phyloP scores from a whole-genome alignment of 2,113 vertebrate genomes.

The Burhinus oedicnemus region DNA sequence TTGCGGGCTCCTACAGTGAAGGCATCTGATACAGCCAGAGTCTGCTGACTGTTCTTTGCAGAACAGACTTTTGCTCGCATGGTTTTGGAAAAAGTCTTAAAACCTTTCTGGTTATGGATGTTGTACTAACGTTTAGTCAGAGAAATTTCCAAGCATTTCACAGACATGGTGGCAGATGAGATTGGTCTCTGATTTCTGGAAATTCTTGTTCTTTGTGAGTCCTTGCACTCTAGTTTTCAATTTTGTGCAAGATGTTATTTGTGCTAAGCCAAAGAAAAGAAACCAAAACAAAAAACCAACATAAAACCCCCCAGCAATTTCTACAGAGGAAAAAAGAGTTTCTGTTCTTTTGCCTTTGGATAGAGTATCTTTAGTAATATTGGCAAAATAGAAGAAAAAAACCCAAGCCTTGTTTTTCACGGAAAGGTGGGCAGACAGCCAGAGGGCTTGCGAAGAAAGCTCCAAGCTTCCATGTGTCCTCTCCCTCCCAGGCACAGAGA shows the following conservation, averaged over 20 bases:
- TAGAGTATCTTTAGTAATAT: neutral
- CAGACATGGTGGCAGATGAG: neutral
- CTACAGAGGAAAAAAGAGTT: neutral
- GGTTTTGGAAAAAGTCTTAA: neutral
- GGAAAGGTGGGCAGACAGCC: neutral
- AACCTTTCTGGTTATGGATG: neutral
- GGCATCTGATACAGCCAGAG: neutral
- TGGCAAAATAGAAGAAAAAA: neutral
- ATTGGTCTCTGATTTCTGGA: neutral
- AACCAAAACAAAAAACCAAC: too few relatives aligned
- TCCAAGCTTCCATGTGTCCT: neutral
- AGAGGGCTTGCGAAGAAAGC: neutral
- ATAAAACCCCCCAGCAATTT: neutral
- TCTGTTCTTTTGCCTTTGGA: neutral
- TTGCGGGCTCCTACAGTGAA: neutral
- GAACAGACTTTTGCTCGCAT: accelerated
- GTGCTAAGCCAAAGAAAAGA: neutral
- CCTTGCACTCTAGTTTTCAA: neutral
- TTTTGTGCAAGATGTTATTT: neutral
- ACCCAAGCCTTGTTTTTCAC: neutral
- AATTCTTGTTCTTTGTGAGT: neutral
- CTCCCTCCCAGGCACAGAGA: neutral
- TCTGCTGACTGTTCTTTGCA: too few relatives aligned
- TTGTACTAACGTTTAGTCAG: neutral
- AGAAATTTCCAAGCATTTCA: neutral